phyloP scores from a whole-genome alignment of 1,140 invertebrate species.

The Drosophila bifasciata region DNA sequence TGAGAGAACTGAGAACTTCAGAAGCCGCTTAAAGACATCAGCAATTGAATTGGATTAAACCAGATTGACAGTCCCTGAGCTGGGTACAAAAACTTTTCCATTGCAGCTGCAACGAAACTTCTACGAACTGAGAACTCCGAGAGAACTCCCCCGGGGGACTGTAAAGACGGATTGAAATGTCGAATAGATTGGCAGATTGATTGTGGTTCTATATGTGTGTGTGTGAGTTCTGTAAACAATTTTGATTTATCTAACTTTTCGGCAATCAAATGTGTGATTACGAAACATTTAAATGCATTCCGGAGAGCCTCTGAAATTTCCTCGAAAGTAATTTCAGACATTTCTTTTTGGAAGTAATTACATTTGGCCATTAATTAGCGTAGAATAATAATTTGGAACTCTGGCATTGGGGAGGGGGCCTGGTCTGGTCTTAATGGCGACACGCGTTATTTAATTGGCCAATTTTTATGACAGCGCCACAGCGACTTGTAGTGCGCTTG shows the following conservation, averaged over 20 bases:
- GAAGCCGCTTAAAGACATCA: constrained; percentile 48
- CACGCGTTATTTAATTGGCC: constrained; percentile 48
- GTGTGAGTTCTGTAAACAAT: constrained; percentile 16
- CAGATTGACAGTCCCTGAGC: constrained; percentile 56
- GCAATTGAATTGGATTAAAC: constrained; percentile 53
- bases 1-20: constrained; percentile 22
- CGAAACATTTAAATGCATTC: neutral
- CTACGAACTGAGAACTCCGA: too few relatives aligned
- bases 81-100: constrained; percentile 55
- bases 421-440: constrained; percentile 21
- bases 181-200: constrained; percentile 30
- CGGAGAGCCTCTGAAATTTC: neutral
- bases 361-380: constrained; percentile 51
- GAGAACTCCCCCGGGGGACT: constrained; percentile 20
- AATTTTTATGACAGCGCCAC: constrained; percentile 45
- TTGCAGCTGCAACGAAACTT: constrained; percentile 49
- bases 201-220: neutral
- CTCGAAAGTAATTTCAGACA: neutral
- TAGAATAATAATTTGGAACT: constrained; percentile 18
- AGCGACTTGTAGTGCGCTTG: too few relatives aligned
- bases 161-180: constrained; percentile 23
- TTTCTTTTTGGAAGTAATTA: constrained; percentile 37
- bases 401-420: too few relatives aligned
- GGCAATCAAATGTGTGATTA: constrained; percentile 20
- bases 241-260: constrained; percentile 30